A percentile compares a stretch with the other conserved stretches of the same genome.
Conservation (phyloP, 2,113 vertebrate genomes). For the Brevimyrus niger region DNA sequence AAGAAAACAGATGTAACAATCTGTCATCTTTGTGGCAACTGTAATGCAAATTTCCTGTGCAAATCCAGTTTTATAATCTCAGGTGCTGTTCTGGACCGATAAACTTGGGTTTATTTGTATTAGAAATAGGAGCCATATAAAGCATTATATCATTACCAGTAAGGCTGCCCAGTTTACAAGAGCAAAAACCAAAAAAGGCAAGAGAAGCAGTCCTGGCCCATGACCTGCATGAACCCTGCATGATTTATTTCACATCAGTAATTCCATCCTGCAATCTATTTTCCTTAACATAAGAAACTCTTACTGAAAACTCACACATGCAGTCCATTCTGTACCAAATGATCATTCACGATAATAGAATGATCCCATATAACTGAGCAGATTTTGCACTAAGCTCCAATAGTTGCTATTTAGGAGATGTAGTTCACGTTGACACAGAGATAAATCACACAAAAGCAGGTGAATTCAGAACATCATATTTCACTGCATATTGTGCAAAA, state of each 20-base stretch:
- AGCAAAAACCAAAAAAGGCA: neutral
- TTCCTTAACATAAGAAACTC: neutral
- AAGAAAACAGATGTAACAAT: neutral
- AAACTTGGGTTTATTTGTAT: neutral
- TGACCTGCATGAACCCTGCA: neutral
- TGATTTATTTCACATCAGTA: neutral
- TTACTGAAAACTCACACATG: neutral
- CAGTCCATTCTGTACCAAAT: neutral
- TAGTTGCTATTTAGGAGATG: neutral
- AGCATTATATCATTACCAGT: neutral
- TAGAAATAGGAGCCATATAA: neutral
- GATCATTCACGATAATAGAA: neutral
- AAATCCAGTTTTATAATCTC: neutral
- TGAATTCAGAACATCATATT: neutral
- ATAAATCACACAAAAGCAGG: neutral
- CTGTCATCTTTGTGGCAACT: neutral
- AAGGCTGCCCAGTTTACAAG: neutral
- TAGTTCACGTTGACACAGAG: neutral
- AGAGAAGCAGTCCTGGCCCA: neutral
- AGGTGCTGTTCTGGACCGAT: neutral
- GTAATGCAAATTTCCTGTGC: neutral
- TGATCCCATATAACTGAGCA: neutral
- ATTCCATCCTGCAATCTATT: neutral
- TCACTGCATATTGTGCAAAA: neutral
- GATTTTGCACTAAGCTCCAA: neutral